Percentiles rank a stretch among this genome's conserved stretches.
Conservation (phyloP, 1,140 invertebrate species). For the Dinoponera quadriceps region DNA sequence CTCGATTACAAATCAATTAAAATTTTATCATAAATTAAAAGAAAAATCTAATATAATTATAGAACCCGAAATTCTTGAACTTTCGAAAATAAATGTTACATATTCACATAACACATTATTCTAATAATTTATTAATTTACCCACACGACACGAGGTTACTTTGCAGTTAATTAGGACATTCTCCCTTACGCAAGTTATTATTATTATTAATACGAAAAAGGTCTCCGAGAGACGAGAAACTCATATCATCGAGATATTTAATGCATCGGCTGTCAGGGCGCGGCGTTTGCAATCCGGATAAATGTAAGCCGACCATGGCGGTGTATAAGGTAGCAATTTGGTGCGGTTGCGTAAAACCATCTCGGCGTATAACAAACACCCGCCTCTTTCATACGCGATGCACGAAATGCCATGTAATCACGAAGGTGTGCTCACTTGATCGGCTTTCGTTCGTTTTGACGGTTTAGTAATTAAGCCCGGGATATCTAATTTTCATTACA, state of each 20-base stretch:
- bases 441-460: conserved; percentile 35
- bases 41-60: too few species aligned
- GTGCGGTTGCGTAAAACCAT: conserved; percentile 10
- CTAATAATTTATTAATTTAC: too few species aligned
- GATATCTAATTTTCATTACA: conserved; percentile 23
- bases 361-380: background rate
- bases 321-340: conserved; percentile 1
- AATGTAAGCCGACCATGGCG: background rate
- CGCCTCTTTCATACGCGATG: background rate
- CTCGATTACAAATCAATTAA: too few species aligned
- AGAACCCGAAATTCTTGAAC: too few species aligned
- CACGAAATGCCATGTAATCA: conserved; percentile 16
- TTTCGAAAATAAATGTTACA: too few species aligned
- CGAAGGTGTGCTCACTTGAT: background rate
- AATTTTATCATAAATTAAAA: too few species aligned
- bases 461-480: conserved; percentile 20
- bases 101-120: too few species aligned
- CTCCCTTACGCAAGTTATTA: background rate
- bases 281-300: background rate
- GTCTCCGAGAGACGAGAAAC: background rate
- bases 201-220: background rate
- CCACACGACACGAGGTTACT: too few species aligned
- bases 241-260: conserved; percentile 10
- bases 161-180: too few species aligned
- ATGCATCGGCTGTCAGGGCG: background rate